A percentile compares a stretch with the other conserved stretches of the same genome.
phyloP scores from a whole-genome alignment of 2,888 invertebrate genomes.

The Disparrhopalites patrizii region DNA sequence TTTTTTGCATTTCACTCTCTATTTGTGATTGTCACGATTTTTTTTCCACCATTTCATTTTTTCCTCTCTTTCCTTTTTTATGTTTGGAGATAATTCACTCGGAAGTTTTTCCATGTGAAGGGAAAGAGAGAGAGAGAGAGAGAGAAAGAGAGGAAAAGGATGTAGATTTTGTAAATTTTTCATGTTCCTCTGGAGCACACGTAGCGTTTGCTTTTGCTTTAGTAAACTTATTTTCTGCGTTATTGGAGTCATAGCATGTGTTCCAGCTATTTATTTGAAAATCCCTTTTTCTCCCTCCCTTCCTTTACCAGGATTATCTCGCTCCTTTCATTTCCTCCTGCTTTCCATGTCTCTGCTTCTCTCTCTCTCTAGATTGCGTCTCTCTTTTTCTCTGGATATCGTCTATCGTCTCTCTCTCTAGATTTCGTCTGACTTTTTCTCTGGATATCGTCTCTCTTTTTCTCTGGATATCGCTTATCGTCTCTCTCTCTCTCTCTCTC shows the following conservation, averaged over 20 bases:
- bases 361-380: too few species aligned
- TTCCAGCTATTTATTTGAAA: constrained; percentile 19
- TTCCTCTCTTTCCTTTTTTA: not conserved
- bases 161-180: not conserved
- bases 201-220: not conserved
- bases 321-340: too few species aligned
- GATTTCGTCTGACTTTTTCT: too few species aligned
- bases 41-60: too few species aligned
- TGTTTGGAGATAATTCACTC: not conserved
- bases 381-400: too few species aligned
- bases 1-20: not conserved
- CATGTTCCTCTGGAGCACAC: not conserved
- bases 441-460: too few species aligned
- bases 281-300: not conserved
- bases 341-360: too few species aligned
- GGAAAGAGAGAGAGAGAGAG: not conserved
- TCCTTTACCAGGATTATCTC: not conserved
- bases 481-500: not conserved
- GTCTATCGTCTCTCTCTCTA: not conserved
- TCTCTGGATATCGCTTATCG: not conserved
- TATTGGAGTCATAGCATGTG: constrained; percentile 18
- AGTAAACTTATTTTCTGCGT: constrained; percentile 14
- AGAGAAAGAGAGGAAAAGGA: not conserved
- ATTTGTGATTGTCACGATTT: not conserved
- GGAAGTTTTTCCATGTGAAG: not conserved